These are phyloP conservation scores for Paradoxurus hermaphroditus DNA, from an alignment of 2,113 vertebrate genomes.

Conservation along the genomic window DNA sequence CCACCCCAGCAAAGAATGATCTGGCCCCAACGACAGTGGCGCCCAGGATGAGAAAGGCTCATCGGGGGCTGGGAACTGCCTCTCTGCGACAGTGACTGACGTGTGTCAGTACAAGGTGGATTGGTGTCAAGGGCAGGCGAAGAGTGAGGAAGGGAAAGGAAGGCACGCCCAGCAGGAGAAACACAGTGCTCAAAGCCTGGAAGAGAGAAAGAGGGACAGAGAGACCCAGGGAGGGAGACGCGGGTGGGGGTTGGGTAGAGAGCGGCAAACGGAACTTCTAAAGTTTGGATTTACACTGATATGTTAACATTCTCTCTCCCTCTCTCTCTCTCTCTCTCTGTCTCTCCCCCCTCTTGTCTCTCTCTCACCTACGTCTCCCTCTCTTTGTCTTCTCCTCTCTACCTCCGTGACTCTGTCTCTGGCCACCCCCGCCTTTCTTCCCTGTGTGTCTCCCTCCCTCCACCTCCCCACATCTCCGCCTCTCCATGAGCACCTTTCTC, in stretches of 20 bases:
- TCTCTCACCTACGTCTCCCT: no score
- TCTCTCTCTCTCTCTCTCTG: neutral
- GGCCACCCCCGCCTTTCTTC: no score
- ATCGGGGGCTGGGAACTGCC: neutral
- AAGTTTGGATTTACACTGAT: neutral
- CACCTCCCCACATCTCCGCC: neutral
- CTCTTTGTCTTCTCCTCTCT: neutral
- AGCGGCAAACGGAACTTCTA: neutral
- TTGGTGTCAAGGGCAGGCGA: neutral
- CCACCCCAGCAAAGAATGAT: accelerated
- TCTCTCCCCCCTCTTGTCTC: no score
- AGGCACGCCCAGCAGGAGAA: neutral
- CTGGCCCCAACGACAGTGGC: accelerated
- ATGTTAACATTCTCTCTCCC: neutral
- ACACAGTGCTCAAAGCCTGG: neutral
- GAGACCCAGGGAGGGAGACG: neutral
- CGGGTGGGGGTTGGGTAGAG: neutral
- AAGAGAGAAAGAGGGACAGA: neutral
- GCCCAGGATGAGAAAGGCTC: no score
- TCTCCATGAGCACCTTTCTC: neutral
- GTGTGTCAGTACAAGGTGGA: neutral
- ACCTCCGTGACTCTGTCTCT: neutral
- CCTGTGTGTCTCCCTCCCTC: neutral
- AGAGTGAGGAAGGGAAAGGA: neutral
- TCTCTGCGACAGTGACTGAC: neutral